Conservation (phyloP, 2,888 invertebrate species). For the Electrophaes corylata region DNA sequence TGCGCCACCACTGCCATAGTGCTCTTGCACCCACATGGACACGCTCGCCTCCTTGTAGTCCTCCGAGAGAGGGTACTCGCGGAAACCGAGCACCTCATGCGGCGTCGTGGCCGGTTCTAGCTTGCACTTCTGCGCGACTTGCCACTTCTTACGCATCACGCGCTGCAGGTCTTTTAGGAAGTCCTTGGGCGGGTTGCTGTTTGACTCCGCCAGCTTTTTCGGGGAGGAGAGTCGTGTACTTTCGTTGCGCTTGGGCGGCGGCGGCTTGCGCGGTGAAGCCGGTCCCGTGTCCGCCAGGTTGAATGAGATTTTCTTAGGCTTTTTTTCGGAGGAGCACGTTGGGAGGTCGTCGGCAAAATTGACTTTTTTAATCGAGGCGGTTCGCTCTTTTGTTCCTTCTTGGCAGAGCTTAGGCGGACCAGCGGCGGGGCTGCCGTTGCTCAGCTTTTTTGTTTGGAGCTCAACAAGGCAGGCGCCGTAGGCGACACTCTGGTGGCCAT, state of each 20-base stretch:
- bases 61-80: conserved; percentile 90
- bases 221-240: conserved; percentile 90
- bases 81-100: conserved; percentile 95
- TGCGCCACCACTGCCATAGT: conserved; percentile 89
- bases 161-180: conserved; percentile 95
- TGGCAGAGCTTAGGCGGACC: conserved; percentile 63
- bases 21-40: conserved; percentile 95
- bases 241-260: conserved; percentile 91
- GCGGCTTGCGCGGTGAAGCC: conserved; percentile 87
- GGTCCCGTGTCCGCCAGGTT: conserved; percentile 82
- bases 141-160: conserved; percentile 97
- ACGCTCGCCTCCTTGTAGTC: conserved; percentile 92
- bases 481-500: conserved; percentile 65
- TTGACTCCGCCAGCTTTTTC: conserved; percentile 89
- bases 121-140: conserved; percentile 96
- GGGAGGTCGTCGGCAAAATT: conserved; percentile 86
- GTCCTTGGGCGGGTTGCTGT: conserved; percentile 90
- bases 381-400: conserved; percentile 74
- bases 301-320: conserved; percentile 87
- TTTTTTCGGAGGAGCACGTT: conserved; percentile 76
- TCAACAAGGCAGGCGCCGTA: conserved; percentile 84
- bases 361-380: conserved; percentile 79
- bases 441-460: conserved; percentile 80
- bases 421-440: conserved; percentile 67
- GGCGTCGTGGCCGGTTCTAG: conserved; percentile 94